Base-by-base conservation (phyloP, 2,888 invertebrate species). In the Caenorhabditis sp. region DNA sequence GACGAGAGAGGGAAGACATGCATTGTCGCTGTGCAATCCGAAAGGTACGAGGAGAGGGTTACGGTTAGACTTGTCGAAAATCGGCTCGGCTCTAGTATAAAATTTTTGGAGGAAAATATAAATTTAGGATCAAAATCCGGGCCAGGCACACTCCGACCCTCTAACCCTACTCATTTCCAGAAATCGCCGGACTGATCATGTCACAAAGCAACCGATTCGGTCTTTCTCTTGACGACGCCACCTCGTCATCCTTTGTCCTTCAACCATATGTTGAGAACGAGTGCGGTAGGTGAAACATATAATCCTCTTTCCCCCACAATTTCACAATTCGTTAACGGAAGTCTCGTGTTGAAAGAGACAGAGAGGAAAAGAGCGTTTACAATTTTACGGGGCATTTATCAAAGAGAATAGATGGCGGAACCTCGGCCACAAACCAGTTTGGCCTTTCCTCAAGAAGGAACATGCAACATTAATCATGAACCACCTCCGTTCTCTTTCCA, bases 161-260 rank as follows among this genome's bases (percentile, higher is more conserved):
- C n/a, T n/a, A n/a, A n/a, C n/a, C n/a, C n/a, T n/a, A n/a, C n/a
- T n/a, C n/a, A 24, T 17, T 74, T 75, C 26, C 58, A 75, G 75
- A 58, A 20, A 55, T 76, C 22, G 37, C 63, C 30, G 76, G 76
- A 20, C 39, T 76, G n/a, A 32, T 76, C 39, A 35, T 76, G 41
- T 65, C 70, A 11, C 48, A 70, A 63, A 58, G 37, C 27, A 76
- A 76, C 32, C 70, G 76, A 30, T 76, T 59, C 45, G 63, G 70
- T 30, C 58, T 76, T 24, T 52, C 52, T 15, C 37, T 20, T 26
- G 39, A 52, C 46, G 63, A 45, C n/a, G n/a, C n/a, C n/a, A n/a
- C n/a, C n/a, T n/a, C n/a, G 17, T 41, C 53, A 26, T 26, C 35
- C 30, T 76, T 76, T 37, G 45, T 62, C 53, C 37, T 76, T 4